A percentile compares a stretch with the other conserved stretches of the same genome.
Evolutionary conservation across 2,113 vertebrate genomes (phyloP).

Genomic region (Macrotis lagotis): DNA sequence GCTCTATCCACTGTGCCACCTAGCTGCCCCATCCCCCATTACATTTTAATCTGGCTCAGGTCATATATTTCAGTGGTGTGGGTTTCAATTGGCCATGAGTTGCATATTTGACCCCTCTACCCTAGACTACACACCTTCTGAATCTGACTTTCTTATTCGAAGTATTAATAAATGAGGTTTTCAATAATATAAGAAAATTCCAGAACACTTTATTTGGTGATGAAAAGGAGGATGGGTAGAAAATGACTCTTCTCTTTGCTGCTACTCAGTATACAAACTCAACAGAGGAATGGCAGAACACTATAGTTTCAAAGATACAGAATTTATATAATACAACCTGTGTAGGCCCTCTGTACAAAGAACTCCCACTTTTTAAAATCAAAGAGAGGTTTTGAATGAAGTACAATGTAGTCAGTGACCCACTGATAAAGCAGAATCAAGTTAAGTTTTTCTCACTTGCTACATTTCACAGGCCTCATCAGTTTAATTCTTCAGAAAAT

Average conservation of each 20-base stretch:
- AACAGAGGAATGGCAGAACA: not conserved
- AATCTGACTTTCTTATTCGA: not conserved
- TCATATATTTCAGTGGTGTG: not conserved
- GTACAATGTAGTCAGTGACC: not conserved
- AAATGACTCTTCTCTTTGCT: constrained; percentile 1
- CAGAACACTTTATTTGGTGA: constrained; percentile 44
- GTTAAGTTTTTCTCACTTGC: not conserved
- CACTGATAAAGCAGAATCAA: not conserved
- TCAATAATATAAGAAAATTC: constrained; percentile 31
- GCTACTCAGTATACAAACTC: constrained; percentile 6
- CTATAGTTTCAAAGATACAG: constrained; percentile 49
- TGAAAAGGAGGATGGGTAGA: not conserved
- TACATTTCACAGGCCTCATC: constrained; percentile 30
- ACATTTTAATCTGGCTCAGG: not conserved
- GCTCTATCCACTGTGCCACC: too few relatives aligned
- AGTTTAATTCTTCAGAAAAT: constrained; percentile 43
- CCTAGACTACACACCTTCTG: accelerated
- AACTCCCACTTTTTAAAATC: not conserved
- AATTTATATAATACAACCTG: not conserved
- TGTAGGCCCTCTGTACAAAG: not conserved
- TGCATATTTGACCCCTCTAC: not conserved
- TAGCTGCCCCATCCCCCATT: not conserved
- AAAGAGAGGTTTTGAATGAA: not conserved
- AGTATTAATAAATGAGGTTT: not conserved
- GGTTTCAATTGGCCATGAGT: not conserved